phyloP scores from a whole-genome alignment of 2,797 vertebrate species.

The Silurus aristotelis region DNA sequence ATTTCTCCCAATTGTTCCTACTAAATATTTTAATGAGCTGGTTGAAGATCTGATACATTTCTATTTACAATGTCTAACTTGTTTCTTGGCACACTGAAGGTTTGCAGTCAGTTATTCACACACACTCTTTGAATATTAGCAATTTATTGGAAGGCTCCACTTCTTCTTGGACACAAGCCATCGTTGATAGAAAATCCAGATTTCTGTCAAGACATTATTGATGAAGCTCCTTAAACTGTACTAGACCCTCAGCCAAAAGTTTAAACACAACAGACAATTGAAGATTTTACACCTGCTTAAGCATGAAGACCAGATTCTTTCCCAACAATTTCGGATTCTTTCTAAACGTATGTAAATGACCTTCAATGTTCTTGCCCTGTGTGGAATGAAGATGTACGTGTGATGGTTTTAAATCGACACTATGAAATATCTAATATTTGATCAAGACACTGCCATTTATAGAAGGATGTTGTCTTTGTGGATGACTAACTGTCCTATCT shows the following conservation, averaged over 20 bases:
- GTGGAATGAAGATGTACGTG: background rate
- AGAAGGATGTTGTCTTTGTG: background rate
- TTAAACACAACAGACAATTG: background rate
- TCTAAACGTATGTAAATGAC: background rate
- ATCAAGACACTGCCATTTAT: background rate
- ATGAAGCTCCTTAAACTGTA: background rate
- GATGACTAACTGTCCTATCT: background rate
- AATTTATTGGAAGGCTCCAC: background rate
- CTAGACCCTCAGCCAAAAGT: background rate
- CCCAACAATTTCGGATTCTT: background rate
- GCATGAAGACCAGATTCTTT: background rate
- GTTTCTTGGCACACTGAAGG: background rate
- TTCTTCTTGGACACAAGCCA: background rate
- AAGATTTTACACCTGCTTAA: background rate
- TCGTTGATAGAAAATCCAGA: background rate
- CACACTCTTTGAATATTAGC: background rate
- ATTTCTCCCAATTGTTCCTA: too few relatives aligned
- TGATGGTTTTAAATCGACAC: background rate
- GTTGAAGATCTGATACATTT: background rate
- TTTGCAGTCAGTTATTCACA: background rate
- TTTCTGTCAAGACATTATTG: background rate
- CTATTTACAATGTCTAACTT: background rate
- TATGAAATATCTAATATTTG: background rate
- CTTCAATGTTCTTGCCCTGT: background rate
- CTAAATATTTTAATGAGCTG: too few relatives aligned